phyloP scores from a whole-genome alignment of 2,113 vertebrate genomes.

The Anser brachyrhynchus region DNA sequence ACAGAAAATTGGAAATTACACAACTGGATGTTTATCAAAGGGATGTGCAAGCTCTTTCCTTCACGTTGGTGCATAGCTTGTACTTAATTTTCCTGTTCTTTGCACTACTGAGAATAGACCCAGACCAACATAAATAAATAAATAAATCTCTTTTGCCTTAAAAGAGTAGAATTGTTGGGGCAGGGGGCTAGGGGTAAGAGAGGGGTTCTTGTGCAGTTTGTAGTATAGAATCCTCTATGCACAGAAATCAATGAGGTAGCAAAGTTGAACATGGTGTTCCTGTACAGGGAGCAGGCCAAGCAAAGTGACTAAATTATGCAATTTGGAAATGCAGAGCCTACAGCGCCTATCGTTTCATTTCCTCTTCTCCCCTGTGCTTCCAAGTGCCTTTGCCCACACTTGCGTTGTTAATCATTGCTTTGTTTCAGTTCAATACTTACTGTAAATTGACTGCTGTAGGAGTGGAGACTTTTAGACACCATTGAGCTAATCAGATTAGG shows the following conservation, averaged over 20 bases:
- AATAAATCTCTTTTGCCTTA: background rate
- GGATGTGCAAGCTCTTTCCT: background rate
- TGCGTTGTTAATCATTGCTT: slow-evolving; percentile 57
- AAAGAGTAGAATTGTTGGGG: background rate
- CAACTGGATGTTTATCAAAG: background rate
- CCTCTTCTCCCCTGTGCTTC: slow-evolving; percentile 15
- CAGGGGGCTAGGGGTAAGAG: background rate
- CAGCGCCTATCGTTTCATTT: slow-evolving; percentile 38
- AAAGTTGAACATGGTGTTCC: slow-evolving; percentile 3
- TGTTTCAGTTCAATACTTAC: slow-evolving; percentile 40
- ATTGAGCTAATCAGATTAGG: slow-evolving; percentile 69
- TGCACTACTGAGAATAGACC: background rate
- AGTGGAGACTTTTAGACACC: slow-evolving; percentile 57
- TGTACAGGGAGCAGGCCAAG: background rate
- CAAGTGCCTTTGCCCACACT: background rate
- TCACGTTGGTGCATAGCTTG: background rate
- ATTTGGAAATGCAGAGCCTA: background rate
- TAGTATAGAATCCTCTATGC: background rate
- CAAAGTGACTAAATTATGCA: slow-evolving; percentile 10
- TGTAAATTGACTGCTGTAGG: slow-evolving; percentile 54
- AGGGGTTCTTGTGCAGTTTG: background rate
- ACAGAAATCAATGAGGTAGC: background rate
- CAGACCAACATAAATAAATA: background rate
- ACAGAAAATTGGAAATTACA: background rate
- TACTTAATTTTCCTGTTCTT: background rate